Evolutionary conservation across 1,140 invertebrate genomes (phyloP), one percentile per base, ranked within the genome.

Genomic region (Eriocheir sinensis): DNA sequence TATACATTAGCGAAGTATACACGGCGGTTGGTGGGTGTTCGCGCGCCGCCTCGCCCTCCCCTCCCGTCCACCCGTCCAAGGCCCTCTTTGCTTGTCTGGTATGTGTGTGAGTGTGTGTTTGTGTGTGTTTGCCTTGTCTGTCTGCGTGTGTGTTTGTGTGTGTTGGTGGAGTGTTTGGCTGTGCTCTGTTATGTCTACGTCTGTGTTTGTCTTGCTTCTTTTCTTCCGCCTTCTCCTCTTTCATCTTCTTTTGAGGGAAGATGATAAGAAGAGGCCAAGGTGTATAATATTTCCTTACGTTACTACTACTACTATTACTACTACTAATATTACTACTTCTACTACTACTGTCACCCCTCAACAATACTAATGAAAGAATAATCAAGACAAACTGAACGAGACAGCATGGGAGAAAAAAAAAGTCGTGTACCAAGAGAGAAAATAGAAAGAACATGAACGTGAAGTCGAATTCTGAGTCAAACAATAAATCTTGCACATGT

Each of bases 1-100:
- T 92, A 92, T 92, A 92, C 91, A 81, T 92, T 81, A 92, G 38
- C 32, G 91, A 41, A 92, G 81, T 92, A 72, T 92, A 44, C 91
- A 81, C 44, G 21, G 2, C n/a, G 38, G 36, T 30, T 12, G 41
- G 38, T 21, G 9, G 12, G 48, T 9, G 60, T 72, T 72, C 60
- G 60, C 60, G 27, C 60, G 1, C 86, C 40, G 21, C 40, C 44
- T 6, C 86, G 8, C 9, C 21, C 27, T 2, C 40, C 40, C 8
- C 38, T 3, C 2, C 86, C 81, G 8, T 30, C 17, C 3, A 30
- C 32, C 3, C 12, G 4, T 34, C 81, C 32, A 32, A 4, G 4
- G 6, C 81, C 32, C 34, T 30, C 81, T 38, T 34, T n/a, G 21
- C n/a, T n/a, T 85, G 4, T 80, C 79, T n/a, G 32, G 4, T 80